Conservation (phyloP, 2,113 vertebrate species). For the Oplegnathus fasciatus region DNA sequence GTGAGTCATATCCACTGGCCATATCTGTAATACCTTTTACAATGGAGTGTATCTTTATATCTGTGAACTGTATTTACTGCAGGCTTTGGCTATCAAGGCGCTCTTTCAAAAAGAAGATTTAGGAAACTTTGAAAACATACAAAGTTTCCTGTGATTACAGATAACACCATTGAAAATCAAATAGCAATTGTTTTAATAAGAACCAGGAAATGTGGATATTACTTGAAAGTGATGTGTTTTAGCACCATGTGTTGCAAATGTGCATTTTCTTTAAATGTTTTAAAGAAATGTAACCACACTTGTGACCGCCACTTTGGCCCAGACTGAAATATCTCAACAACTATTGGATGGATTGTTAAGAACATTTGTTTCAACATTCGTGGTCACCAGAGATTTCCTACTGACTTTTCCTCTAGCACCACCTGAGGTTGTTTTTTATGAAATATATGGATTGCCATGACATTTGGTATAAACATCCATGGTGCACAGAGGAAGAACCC, state of each 20-base stretch:
- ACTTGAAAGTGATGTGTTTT: not conserved
- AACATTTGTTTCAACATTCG: no score
- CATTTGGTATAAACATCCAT: no score
- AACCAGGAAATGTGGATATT: not conserved
- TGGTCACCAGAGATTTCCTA: no score
- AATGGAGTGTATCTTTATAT: conserved; percentile 13
- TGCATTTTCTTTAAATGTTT: not conserved
- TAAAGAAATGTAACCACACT: no score
- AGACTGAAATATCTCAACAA: not conserved
- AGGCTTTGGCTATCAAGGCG: not conserved
- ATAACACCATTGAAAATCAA: not conserved
- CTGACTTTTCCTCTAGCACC: no score
- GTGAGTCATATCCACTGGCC: conserved; percentile 34
- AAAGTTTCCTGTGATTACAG: not conserved
- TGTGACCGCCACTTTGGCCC: not conserved
- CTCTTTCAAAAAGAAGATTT: not conserved
- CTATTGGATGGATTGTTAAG: not conserved
- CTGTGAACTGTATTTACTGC: not conserved
- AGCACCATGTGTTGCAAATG: not conserved
- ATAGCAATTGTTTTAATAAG: not conserved
- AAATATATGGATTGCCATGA: not conserved
- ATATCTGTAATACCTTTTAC: conserved; percentile 7
- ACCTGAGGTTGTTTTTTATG: no score
- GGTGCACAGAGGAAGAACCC: no score
- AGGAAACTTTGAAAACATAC: not conserved